phyloP scores from a whole-genome alignment of 2,888 invertebrate species.

The Abrostola triplasia region DNA sequence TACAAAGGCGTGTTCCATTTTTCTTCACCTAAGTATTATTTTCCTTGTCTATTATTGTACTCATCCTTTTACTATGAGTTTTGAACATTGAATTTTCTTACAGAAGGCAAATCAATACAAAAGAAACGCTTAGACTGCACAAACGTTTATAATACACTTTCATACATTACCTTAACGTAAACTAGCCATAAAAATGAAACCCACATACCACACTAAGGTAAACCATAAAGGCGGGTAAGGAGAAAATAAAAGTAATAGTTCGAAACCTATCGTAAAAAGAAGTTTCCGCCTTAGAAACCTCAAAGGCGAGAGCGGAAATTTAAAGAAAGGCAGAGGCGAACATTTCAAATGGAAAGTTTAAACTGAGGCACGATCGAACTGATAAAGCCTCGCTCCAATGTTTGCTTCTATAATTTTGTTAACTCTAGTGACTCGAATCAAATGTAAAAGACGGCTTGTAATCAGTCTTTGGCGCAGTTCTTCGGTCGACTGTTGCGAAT shows the following conservation, averaged over 20 bases:
- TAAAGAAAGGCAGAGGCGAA: conserved; percentile 77
- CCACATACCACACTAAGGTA: conserved; percentile 22
- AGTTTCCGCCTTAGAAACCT: conserved; percentile 79
- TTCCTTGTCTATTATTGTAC: too few relatives aligned
- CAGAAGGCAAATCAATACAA: too few relatives aligned
- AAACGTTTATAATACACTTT: background rate
- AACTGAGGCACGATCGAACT: conserved; percentile 69
- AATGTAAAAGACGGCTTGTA: conserved; percentile 45
- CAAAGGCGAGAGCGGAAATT: conserved; percentile 79
- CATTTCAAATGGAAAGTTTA: conserved; percentile 78
- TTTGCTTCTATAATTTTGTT: conserved; percentile 70
- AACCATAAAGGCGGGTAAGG: conserved; percentile 53
- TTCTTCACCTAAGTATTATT: too few relatives aligned
- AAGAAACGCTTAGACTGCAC: too few relatives aligned
- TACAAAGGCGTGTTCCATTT: too few relatives aligned
- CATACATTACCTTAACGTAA: background rate
- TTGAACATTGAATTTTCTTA: too few relatives aligned
- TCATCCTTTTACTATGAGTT: too few relatives aligned
- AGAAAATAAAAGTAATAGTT: conserved; percentile 69
- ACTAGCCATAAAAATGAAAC: background rate
- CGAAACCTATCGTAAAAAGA: conserved; percentile 69
- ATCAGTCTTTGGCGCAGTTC: conserved; percentile 42
- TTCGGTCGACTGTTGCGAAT: conserved; percentile 8
- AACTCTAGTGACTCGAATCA: conserved; percentile 60
- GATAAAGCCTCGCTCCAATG: conserved; percentile 68